Evolutionary conservation across 2,113 vertebrate genomes (phyloP).

Genomic region (Amblyornis subalaris): DNA sequence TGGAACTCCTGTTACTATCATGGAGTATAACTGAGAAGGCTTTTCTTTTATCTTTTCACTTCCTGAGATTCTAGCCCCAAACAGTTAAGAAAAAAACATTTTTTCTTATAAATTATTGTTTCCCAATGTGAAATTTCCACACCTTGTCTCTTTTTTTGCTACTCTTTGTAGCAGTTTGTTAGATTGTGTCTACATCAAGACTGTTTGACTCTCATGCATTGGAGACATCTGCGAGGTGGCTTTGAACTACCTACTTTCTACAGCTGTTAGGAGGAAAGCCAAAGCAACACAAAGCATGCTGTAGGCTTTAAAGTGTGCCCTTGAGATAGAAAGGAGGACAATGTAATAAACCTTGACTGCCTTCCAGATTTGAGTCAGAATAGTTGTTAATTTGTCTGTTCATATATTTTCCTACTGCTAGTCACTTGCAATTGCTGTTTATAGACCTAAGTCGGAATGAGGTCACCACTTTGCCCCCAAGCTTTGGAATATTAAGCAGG

Average conservation of each 20-base stretch:
- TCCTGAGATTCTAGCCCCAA: not conserved
- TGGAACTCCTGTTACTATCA: not conserved
- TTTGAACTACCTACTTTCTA: not conserved
- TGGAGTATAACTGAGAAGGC: fast-evolving
- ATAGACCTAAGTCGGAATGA: not conserved
- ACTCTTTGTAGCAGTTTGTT: not conserved
- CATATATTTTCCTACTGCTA: not conserved
- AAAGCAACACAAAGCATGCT: not conserved
- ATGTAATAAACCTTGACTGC: not conserved
- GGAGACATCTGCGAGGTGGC: not conserved
- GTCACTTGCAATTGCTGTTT: not conserved
- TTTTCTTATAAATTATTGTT: not conserved
- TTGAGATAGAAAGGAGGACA: not conserved
- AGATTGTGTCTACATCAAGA: not conserved
- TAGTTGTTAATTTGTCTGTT: not conserved
- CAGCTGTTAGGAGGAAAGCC: not conserved
- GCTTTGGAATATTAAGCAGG: not conserved
- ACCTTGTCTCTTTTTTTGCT: not conserved
- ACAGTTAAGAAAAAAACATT: not conserved
- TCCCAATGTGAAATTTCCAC: not conserved
- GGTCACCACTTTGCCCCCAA: not conserved
- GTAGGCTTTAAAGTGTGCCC: not conserved
- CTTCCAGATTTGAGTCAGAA: not conserved
- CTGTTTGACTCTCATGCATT: not conserved
- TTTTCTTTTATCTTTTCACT: not conserved